These are phyloP conservation scores for Petrocephalus sullivani DNA, from an alignment of 2,797 vertebrate genomes.

Conservation along the genomic window DNA sequence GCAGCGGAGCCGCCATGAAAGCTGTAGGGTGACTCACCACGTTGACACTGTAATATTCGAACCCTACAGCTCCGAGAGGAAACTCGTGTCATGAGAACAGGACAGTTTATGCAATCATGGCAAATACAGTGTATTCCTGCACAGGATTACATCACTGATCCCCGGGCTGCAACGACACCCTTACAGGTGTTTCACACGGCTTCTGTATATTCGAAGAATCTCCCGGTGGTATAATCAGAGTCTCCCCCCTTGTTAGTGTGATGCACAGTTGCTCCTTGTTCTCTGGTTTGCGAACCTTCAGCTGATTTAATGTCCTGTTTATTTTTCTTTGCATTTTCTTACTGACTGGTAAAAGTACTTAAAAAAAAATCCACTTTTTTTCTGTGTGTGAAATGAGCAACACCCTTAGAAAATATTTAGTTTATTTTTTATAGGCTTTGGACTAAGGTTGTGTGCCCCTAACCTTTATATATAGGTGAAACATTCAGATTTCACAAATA, in stretches of 20 bases:
- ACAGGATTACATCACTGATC: background rate
- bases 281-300: background rate
- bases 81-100: background rate
- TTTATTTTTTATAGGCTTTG: background rate
- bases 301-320: background rate
- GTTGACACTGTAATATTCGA: background rate
- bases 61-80: slow-evolving; percentile 8
- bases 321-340: background rate
- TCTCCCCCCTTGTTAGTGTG: background rate
- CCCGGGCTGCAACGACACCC: background rate
- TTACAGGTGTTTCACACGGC: background rate
- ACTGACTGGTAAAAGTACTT: background rate
- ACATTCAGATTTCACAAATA: background rate
- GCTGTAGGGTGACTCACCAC: slow-evolving; percentile 22
- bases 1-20: background rate
- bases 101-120: background rate
- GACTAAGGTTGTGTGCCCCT: background rate
- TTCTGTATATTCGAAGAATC: background rate
- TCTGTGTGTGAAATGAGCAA: background rate
- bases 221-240: background rate
- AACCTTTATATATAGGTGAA: background rate
- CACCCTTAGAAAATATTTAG: background rate
- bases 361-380: background rate
- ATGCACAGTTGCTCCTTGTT: background rate
- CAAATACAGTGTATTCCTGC: background rate